Evolutionary conservation across 2,797 vertebrate species (phyloP).

Genomic region (Bovichtus variegatus): DNA sequence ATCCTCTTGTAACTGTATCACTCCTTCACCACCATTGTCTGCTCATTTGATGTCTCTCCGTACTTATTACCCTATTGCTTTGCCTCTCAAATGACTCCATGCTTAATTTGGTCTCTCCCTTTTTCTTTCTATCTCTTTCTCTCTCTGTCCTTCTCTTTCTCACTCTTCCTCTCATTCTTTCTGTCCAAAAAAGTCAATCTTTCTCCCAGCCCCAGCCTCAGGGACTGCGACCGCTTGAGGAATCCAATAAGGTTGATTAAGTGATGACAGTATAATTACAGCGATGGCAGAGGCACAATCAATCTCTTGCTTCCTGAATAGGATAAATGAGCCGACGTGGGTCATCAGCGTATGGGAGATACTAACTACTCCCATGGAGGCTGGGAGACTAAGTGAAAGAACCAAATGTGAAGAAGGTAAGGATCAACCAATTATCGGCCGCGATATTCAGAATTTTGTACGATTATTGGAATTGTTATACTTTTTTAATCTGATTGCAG

Average conservation of each 20-base stretch:
- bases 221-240: conserved; percentile 78
- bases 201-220: conserved; percentile 66
- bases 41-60: conserved; percentile 40
- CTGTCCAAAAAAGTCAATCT: conserved; percentile 78
- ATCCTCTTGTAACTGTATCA: conserved; percentile 24
- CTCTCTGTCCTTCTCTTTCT: conserved; percentile 26
- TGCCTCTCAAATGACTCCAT: conserved; percentile 58
- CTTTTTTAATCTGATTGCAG: too few relatives aligned
- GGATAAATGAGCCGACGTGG: conserved; percentile 78
- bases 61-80: conserved; percentile 56
- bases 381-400: conserved; percentile 19
- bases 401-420: conserved; percentile 31
- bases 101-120: conserved; percentile 57
- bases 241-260: conserved; percentile 85
- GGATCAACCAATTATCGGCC: too few relatives aligned
- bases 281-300: conserved; percentile 77
- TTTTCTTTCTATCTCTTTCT: too few relatives aligned
- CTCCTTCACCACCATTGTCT: conserved; percentile 40
- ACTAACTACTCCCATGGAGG: conserved; percentile 41
- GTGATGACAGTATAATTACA: conserved; percentile 85
- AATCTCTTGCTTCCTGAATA: conserved; percentile 80
- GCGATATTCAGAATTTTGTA: too few relatives aligned
- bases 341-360: conserved; percentile 70
- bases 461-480: too few relatives aligned
- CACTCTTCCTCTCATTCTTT: conserved; percentile 46